A percentile compares a stretch with the other conserved stretches of the same genome.
Conservation (phyloP, 2,888 invertebrate species). For the Balanococcus diminutus region DNA sequence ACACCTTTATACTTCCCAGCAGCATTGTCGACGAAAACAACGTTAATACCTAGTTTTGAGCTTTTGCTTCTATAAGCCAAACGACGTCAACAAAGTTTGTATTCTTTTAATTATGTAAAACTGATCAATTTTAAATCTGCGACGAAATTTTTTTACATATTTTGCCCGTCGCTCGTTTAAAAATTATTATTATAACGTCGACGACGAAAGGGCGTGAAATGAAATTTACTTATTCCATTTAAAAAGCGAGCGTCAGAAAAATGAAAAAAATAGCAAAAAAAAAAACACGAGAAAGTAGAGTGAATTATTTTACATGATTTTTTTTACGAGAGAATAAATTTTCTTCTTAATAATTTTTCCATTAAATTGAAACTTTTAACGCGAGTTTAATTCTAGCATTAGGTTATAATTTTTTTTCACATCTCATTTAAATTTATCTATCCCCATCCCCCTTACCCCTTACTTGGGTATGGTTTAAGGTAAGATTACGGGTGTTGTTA, state of each 20-base stretch:
- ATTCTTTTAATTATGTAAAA: slow-evolving; percentile 26
- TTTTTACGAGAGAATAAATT: neutral
- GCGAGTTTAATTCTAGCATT: neutral
- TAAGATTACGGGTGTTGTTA: no score
- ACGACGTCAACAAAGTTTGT: neutral
- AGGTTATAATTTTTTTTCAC: neutral
- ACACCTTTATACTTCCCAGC: neutral
- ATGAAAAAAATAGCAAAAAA: neutral
- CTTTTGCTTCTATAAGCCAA: neutral
- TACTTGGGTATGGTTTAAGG: no score
- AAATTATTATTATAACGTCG: neutral
- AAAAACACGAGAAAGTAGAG: neutral
- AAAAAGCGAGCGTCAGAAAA: neutral
- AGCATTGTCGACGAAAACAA: neutral
- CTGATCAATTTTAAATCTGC: slow-evolving; percentile 7
- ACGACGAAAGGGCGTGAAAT: neutral
- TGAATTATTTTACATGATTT: neutral
- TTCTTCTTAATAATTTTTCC: neutral
- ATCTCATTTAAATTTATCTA: neutral
- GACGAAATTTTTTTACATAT: slow-evolving; percentile 8
- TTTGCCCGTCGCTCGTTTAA: neutral
- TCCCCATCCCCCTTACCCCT: no score
- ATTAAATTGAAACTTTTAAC: slow-evolving; percentile 11
- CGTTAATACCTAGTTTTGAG: neutral
- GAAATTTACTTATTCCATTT: neutral